Percentiles rank a stretch among this genome's conserved stretches.
phyloP scores from a whole-genome alignment of 2,113 vertebrate genomes.

The Pluvianellus socialis region DNA sequence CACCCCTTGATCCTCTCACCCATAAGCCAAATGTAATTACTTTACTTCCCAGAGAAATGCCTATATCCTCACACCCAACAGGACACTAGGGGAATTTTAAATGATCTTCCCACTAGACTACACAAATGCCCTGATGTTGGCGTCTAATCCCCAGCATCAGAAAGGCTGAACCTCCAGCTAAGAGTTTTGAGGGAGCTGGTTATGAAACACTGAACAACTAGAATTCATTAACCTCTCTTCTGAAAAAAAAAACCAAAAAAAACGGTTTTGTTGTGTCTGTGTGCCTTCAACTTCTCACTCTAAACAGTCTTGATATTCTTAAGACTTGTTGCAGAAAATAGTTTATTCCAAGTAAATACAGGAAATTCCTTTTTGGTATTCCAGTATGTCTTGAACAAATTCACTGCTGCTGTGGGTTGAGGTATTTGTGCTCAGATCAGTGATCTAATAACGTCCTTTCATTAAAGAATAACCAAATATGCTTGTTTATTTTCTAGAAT shows the following conservation, averaged over 20 bases:
- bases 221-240: constrained; percentile 1
- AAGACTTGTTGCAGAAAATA: not conserved
- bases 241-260: not conserved
- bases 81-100: not conserved
- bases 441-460: not conserved
- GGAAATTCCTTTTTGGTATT: constrained; percentile 41
- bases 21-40: not conserved
- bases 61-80: not conserved
- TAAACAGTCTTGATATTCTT: not conserved
- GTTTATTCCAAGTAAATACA: constrained; percentile 33
- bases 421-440: not conserved
- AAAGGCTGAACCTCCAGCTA: not conserved
- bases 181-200: not conserved
- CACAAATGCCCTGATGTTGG: not conserved
- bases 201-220: not conserved
- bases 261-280: constrained; percentile 16
- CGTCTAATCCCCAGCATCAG: not conserved
- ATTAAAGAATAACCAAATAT: not conserved
- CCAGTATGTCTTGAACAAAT: not conserved
- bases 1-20: not conserved
- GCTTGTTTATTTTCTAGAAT: not conserved
- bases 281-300: not conserved
- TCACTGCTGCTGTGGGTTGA: not conserved
- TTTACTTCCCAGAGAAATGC: not conserved
- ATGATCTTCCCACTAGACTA: not conserved